A percentile compares a stretch with the other conserved stretches of the same genome.
These are phyloP conservation scores for Scaptodrosophila latifasciaeformis DNA, from an alignment of 2,888 invertebrate species.

Conservation along the genomic window DNA sequence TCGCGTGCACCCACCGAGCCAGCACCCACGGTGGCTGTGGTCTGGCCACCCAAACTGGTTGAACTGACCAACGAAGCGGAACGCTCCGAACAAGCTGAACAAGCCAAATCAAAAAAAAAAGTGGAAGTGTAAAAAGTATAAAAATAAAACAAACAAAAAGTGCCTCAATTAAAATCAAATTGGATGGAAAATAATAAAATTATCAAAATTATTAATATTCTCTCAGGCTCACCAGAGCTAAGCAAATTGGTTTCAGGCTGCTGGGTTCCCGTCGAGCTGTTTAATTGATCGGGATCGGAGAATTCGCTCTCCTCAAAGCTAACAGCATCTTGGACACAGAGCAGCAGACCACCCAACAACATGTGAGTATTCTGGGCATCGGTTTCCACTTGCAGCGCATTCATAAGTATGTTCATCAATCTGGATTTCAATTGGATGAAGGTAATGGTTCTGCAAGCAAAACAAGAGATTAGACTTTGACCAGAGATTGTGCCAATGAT, in stretches of 20 bases:
- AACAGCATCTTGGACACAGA: conserved; percentile 87
- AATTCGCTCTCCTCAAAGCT: conserved; percentile 83
- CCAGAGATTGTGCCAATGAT: conserved; percentile 50
- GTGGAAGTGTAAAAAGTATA: conserved; percentile 28
- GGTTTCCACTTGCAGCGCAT: conserved; percentile 87
- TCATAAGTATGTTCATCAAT: conserved; percentile 87
- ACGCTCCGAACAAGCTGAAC: conserved; percentile 74
- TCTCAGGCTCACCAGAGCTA: conserved; percentile 79
- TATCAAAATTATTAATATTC: conserved; percentile 12
- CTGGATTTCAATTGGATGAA: conserved; percentile 84
- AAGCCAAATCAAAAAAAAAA: conserved; percentile 26
- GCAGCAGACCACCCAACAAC: conserved; percentile 86
- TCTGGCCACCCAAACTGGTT: conserved; percentile 73
- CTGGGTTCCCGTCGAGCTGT: conserved; percentile 73
- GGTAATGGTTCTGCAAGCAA: conserved; percentile 74
- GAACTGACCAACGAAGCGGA: conserved; percentile 74
- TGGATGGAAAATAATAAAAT: conserved; percentile 14
- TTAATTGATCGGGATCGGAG: conserved; percentile 77
- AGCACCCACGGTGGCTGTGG: conserved; percentile 67
- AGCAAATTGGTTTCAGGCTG: conserved; percentile 77
- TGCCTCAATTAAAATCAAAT: background rate
- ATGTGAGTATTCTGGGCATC: conserved; percentile 92
- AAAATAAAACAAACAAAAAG: conserved; percentile 31
- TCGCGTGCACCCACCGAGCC: conserved; percentile 62
- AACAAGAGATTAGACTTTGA: background rate